Base-by-base conservation (phyloP, 35 echinoderm and acorn worm genomes). In the Amphiura filiformis region DNA sequence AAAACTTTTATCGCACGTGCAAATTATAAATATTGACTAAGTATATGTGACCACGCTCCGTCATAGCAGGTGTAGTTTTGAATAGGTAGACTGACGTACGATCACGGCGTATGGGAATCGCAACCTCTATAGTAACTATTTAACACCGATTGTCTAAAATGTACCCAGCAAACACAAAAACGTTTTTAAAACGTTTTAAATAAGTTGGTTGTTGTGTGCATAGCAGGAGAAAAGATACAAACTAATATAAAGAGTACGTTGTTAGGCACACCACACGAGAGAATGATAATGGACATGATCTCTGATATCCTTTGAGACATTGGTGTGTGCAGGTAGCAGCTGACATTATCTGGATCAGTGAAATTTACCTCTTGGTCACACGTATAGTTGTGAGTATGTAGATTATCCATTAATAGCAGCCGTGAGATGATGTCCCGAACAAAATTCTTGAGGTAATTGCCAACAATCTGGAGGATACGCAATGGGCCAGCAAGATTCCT, bases 181-280 rank as follows among this genome's bases (percentile, higher is more conserved):
- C n/a, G n/a, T n/a, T n/a, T n/a, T n/a, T n/a, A n/a, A n/a, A n/a
- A n/a, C n/a, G n/a, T n/a, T n/a, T n/a, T n/a, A n/a, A n/a, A n/a
- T n/a, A 65, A 86, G 34, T 93, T 93, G 13, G 87, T 93, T 42
- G 86, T 81, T 13, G 87, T 93, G 11, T 81, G 92, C 87, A 93
- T 93, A 4, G 65, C 56, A 44, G 42, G 82, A 23, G 89, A 75
- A 0, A 76, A 81, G n/a, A 81, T 39, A 1, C 52, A 61, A 0
- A 81, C 36, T n/a, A 93, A 75, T 1, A 93, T 82, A 61, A 93
- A 93, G 2, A 86, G 39, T 30, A 40, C 77, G 41, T 93, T 93
- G 32, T 81, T 80, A 20, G 81, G 37, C 23, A 90, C 30, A 4
- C 92, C 92, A 15, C 89, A 76, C 1, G 83, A 82, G 20, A 93